A percentile compares a stretch with the other conserved stretches of the same genome.
Conservation (phyloP, 2,888 invertebrate genomes). For the Andrena bicolor region DNA sequence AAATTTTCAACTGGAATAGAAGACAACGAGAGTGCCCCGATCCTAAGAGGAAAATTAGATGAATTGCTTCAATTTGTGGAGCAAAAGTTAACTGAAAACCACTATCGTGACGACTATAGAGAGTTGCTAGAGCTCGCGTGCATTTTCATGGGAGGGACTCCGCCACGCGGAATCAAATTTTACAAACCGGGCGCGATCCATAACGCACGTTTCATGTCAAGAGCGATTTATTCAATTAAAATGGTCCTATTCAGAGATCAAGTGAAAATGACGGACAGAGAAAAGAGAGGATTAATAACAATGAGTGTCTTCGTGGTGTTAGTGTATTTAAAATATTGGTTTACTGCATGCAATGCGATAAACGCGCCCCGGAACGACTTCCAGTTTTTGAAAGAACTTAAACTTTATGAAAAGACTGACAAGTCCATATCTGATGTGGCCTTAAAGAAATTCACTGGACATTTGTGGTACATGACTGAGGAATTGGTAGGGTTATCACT, state of each 20-base stretch:
- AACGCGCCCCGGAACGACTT: neutral
- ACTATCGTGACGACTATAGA: neutral
- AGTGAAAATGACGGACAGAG: neutral
- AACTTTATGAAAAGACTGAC: neutral
- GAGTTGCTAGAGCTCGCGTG: neutral
- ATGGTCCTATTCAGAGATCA: neutral
- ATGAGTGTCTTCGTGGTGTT: neutral
- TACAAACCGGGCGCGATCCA: neutral
- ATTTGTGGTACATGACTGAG: neutral
- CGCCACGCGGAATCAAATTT: neutral
- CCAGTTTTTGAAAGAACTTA: neutral
- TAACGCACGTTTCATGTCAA: neutral
- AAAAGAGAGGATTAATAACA: neutral
- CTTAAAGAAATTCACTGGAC: neutral
- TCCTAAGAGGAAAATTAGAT: too few species aligned
- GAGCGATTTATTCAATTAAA: neutral
- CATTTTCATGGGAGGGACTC: neutral
- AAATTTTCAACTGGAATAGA: too few species aligned
- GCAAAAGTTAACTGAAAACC: neutral
- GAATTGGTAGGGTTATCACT: neutral
- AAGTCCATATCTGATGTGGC: neutral
- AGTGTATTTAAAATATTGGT: neutral
- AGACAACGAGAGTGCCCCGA: too few species aligned
- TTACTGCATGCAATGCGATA: neutral
- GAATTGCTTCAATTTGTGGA: too few species aligned